Evolutionary conservation across 2,888 invertebrate species (phyloP), one percentile per base, ranked within the genome.

Genomic region (Caenorhabditis sinica): DNA sequence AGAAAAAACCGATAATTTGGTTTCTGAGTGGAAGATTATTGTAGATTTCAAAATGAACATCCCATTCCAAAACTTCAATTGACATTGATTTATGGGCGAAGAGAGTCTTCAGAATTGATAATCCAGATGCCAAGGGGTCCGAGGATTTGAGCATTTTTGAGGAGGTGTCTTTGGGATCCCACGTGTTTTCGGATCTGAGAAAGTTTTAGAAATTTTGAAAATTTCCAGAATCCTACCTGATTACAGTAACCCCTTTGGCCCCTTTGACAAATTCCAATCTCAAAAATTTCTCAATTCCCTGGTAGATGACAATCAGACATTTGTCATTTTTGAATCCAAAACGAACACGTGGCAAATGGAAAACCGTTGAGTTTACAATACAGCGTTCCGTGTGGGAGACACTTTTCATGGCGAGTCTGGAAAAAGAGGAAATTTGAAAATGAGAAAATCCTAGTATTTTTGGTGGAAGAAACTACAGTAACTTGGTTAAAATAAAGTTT

Each of bases 221-320:
- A n/a, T 49, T 17, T 17, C n/a, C 11, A 49, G 49, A 49, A 49
- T n/a, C 49, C n/a, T 15, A 49, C 49, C 15, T 49, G 33, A 6
- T 6, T 8, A 49, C 5, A 15, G 15, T n/a, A 49, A 49, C 49
- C 49, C 17, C 13, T 49, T 49, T 49, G 17, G n/a, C n/a, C n/a
- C n/a, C n/a, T n/a, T n/a, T n/a, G n/a, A 9, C 49, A n/a, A 49
- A 49, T 49, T 49, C 49, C 49, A 49, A 17, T 49, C 49, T 49
- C 49, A 49, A n/a, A 49, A 49, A 49, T n/a, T 49, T 49, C 49
- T 17, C 49, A 15, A 49, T 49, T 49, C 49, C 49, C 49, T 15
- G 15, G 17, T 49, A 49, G 49, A 49, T 49, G 5, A 49, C 49
- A 49, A 49, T 49, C 49, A 49, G n/a, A 49, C 49, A n/a, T 49